These are phyloP conservation scores for Phlogophora meticulosa DNA, from an alignment of 2,888 invertebrate genomes.

Conservation along the genomic window DNA sequence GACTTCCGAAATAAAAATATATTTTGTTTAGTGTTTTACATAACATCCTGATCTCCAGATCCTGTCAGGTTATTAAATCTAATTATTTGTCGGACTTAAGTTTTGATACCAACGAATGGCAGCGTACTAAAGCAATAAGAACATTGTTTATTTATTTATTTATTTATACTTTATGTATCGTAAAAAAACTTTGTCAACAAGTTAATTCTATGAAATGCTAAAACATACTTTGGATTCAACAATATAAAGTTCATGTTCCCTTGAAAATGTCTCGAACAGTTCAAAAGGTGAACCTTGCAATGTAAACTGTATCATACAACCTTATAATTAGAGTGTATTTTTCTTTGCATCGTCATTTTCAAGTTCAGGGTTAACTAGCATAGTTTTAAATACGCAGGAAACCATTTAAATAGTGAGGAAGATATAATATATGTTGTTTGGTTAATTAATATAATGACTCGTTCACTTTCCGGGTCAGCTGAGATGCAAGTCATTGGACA, in stretches of 20 bases:
- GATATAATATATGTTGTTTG: constrained; percentile 25
- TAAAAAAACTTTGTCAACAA: neutral
- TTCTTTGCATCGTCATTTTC: constrained; percentile 1
- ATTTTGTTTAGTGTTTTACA: too few relatives aligned
- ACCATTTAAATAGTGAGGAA: constrained; percentile 31
- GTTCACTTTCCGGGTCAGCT: constrained; percentile 33
- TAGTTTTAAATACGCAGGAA: constrained; percentile 45
- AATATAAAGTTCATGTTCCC: neutral
- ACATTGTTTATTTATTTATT: neutral
- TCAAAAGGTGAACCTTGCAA: neutral
- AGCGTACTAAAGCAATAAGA: neutral
- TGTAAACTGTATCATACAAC: neutral
- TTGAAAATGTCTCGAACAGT: neutral
- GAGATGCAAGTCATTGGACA: constrained; percentile 24
- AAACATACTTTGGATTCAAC: fast-evolving
- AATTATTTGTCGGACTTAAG: too few relatives aligned
- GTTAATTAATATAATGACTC: neutral
- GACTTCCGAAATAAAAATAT: too few relatives aligned
- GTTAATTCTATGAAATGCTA: too few relatives aligned
- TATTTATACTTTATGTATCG: too few relatives aligned
- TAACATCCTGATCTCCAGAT: too few relatives aligned
- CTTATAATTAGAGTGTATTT: neutral
- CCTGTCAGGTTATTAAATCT: too few relatives aligned
- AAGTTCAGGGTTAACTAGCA: constrained; percentile 31
- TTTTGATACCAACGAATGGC: too few relatives aligned